Conservation (phyloP, 2,797 vertebrate genomes). For the Tauraco hartlaubi region DNA sequence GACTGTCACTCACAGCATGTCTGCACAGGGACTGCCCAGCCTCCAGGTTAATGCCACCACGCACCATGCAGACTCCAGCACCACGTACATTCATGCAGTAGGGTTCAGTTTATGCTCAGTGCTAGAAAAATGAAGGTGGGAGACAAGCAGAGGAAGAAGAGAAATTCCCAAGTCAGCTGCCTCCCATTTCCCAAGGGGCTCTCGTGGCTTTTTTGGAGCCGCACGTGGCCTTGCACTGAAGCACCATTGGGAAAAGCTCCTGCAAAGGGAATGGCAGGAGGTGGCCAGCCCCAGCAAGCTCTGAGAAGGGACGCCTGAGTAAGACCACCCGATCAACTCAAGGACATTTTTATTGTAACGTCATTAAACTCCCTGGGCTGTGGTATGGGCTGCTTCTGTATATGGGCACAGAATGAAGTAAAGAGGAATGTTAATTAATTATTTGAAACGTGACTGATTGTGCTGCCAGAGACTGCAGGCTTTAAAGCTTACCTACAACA, state of each 20-base stretch:
- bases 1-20: not conserved
- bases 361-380: not conserved
- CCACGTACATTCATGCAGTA: rapidly evolving
- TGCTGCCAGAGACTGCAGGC: not conserved
- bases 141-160: not conserved
- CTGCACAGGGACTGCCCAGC: not conserved
- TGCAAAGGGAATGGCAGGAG: not conserved
- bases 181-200: not conserved
- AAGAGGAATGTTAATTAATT: slow-evolving; percentile 12
- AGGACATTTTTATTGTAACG: not conserved
- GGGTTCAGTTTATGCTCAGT: not conserved
- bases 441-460: not conserved
- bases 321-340: not conserved
- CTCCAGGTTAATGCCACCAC: not conserved
- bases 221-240: not conserved
- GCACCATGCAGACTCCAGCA: not conserved
- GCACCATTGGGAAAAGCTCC: not conserved
- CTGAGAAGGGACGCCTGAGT: not conserved
- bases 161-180: not conserved
- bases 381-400: slow-evolving; percentile 3
- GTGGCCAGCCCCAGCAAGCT: not conserved
- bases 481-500: not conserved
- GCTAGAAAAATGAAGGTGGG: not conserved
- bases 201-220: not conserved
- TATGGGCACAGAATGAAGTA: slow-evolving; percentile 20